A percentile compares a stretch with the other conserved stretches of the same genome.
These are phyloP conservation scores for Brachionus koreanus DNA, from an alignment of 1,140 invertebrate genomes.

Conservation along the genomic window DNA sequence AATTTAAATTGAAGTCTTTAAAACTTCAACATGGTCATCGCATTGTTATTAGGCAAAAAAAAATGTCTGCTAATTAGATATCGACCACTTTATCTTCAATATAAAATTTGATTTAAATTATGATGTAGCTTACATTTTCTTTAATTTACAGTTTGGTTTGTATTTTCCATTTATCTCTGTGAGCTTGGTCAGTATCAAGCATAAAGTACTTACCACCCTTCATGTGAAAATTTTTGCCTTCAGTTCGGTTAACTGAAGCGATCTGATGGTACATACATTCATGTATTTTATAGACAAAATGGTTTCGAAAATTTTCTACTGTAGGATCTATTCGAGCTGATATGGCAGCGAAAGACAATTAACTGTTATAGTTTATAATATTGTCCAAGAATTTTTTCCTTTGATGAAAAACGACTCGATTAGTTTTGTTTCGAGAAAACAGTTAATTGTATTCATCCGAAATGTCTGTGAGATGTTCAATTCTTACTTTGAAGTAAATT, in stretches of 20 bases:
- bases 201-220: not conserved
- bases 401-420: not conserved
- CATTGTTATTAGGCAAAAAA: conserved; percentile 46
- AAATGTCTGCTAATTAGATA: conserved; percentile 48
- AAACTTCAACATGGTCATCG: conserved; percentile 53
- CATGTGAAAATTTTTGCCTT: not conserved
- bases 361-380: not conserved
- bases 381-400: not conserved
- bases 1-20: conserved; percentile 61
- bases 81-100: conserved; percentile 32
- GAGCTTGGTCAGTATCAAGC: not conserved
- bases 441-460: not conserved
- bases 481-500: not conserved
- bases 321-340: not conserved
- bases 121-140: not conserved
- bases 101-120: no score
- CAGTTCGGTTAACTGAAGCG: not conserved
- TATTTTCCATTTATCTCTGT: not conserved
- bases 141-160: not conserved
- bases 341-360: not conserved
- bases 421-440: not conserved
- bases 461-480: not conserved
- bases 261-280: not conserved
- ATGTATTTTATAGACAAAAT: not conserved
- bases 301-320: not conserved